Percentiles rank a stretch among this genome's conserved stretches.
These are phyloP conservation scores for Drosophila gunungcola DNA, from an alignment of 1,140 invertebrate species.

Conservation along the genomic window DNA sequence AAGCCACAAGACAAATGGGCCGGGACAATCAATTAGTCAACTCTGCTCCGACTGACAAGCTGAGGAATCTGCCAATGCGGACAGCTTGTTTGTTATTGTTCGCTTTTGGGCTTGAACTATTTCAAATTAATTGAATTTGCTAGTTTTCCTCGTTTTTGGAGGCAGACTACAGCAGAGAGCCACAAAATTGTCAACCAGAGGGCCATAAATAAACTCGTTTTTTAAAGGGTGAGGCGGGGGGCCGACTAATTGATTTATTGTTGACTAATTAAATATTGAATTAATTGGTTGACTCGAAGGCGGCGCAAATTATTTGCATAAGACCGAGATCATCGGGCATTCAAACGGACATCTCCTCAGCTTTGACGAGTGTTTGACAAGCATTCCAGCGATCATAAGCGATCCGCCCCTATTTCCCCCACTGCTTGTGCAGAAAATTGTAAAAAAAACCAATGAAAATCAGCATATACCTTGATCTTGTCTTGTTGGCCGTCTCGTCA, in stretches of 20 bases:
- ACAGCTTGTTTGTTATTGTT: constrained; percentile 48
- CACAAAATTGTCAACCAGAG: constrained; percentile 70
- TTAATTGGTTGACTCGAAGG: constrained; percentile 68
- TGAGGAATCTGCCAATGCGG: constrained; percentile 41
- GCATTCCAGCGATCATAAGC: constrained; percentile 48
- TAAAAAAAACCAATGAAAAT: not conserved
- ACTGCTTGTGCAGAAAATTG: not conserved
- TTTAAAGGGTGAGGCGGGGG: constrained; percentile 1
- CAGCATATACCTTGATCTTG: constrained; percentile 66
- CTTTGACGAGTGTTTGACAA: constrained; percentile 67
- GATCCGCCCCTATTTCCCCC: constrained; percentile 2
- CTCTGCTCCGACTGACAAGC: constrained; percentile 41
- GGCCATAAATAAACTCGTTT: constrained; percentile 73
- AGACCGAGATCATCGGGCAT: constrained; percentile 20
- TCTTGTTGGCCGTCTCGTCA: constrained; percentile 41
- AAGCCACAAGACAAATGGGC: constrained; percentile 66
- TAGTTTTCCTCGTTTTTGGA: constrained; percentile 52
- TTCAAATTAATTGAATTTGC: constrained; percentile 79
- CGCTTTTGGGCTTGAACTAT: constrained; percentile 62
- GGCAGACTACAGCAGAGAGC: constrained; percentile 15
- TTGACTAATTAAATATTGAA: constrained; percentile 83
- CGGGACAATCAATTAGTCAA: constrained; percentile 74
- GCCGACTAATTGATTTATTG: constrained; percentile 80
- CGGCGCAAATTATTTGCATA: constrained; percentile 72
- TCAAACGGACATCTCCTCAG: constrained; percentile 18